Conservation (phyloP, 1,140 invertebrate species). For the Chironomus striatipennis region DNA sequence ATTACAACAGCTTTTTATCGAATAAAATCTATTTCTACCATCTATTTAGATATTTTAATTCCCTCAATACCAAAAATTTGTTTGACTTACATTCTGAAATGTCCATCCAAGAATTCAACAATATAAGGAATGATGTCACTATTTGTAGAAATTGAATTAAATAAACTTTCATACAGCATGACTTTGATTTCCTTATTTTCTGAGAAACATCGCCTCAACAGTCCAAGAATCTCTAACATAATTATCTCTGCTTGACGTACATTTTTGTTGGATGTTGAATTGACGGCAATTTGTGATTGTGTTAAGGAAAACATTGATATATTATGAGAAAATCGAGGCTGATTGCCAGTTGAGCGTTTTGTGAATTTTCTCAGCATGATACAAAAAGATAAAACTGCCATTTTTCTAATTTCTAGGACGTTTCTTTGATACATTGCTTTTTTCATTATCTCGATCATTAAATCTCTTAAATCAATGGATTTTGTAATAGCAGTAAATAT, state of each 20-base stretch:
- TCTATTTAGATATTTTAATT: too few relatives aligned
- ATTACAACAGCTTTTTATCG: too few relatives aligned
- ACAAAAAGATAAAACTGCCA: constrained; percentile 10
- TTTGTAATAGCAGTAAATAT: neutral
- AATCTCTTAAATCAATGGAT: neutral
- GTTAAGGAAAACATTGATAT: constrained; percentile 5
- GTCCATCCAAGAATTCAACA: neutral
- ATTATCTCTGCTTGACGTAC: constrained; percentile 1
- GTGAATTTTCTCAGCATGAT: constrained; percentile 1
- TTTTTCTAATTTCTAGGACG: neutral
- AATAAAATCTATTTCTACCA: too few relatives aligned
- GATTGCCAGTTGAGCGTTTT: neutral
- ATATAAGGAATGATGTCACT: neutral
- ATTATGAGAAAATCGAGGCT: neutral
- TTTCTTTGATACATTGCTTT: constrained; percentile 17
- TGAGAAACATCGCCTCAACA: neutral
- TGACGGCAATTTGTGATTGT: constrained; percentile 15
- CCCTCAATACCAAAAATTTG: neutral
- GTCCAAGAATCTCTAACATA: neutral
- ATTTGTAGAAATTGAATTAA: neutral
- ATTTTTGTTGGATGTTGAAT: neutral
- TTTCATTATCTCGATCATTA: neutral
- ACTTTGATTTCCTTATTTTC: neutral
- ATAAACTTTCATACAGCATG: neutral
- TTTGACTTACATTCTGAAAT: neutral